A percentile compares a stretch with the other conserved stretches of the same genome.
These are phyloP conservation scores for Mormyrus proboscirostris DNA, from an alignment of 2,797 vertebrate genomes.

Conservation along the genomic window DNA sequence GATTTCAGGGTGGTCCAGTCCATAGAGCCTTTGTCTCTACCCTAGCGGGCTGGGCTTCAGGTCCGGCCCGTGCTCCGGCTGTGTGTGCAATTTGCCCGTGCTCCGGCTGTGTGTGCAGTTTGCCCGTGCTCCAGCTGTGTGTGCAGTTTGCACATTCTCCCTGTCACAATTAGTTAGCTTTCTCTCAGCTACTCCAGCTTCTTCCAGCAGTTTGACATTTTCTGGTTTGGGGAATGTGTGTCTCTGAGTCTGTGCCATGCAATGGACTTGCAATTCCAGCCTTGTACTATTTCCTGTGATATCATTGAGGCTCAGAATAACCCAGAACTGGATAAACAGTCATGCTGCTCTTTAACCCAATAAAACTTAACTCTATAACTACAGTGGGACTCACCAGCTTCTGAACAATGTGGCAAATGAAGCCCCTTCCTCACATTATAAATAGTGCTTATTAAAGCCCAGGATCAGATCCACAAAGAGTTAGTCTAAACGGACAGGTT, in stretches of 20 bases:
- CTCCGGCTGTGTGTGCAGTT: not conserved
- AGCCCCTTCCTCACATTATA: not conserved
- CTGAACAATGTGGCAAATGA: not conserved
- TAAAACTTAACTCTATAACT: not conserved
- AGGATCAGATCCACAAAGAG: not conserved
- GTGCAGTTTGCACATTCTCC: not conserved
- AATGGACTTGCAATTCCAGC: not conserved
- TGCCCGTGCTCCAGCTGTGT: not conserved
- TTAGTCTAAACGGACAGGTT: not conserved
- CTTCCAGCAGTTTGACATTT: not conserved
- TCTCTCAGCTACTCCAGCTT: not conserved
- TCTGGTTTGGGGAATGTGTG: not conserved
- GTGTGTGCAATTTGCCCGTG: not conserved
- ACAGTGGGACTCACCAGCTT: not conserved
- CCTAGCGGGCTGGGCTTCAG: not conserved
- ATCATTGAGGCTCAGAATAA: not conserved
- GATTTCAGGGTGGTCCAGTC: not conserved
- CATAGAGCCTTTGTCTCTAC: not conserved
- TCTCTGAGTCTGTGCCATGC: not conserved
- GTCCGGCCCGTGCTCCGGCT: not conserved
- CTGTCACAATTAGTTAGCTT: not conserved
- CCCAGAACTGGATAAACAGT: not conserved
- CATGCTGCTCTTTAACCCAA: not conserved
- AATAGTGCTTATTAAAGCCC: not conserved
- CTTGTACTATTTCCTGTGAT: not conserved